A percentile compares a stretch with the other conserved stretches of the same genome.
Evolutionary conservation across 92 coral and sea anemone species (phyloP).

Genomic region (Phymanthus crucifer): DNA sequence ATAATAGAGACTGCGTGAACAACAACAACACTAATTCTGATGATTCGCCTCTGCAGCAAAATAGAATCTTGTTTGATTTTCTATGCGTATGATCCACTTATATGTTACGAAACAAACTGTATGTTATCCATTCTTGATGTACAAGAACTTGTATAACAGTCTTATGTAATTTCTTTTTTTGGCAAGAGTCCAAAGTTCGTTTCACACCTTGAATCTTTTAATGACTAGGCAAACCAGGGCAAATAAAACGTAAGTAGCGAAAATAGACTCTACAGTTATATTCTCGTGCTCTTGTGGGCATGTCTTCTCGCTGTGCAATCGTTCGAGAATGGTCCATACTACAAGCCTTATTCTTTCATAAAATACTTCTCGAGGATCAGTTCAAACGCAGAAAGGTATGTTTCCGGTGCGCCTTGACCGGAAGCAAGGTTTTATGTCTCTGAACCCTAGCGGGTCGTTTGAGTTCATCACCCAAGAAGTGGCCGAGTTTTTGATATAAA

Average conservation of each 20-base stretch:
- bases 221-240: background rate
- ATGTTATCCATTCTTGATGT: background rate
- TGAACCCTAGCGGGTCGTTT: background rate
- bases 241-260: conserved; percentile 17
- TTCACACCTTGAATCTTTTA: conserved; percentile 8
- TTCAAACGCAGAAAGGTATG: conserved; percentile 8
- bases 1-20: background rate
- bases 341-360: background rate
- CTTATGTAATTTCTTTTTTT: background rate
- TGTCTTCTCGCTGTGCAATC: background rate
- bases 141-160: background rate
- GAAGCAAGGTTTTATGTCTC: conserved; percentile 5
- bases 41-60: background rate
- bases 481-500: background rate
- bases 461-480: background rate
- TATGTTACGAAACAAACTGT: background rate
- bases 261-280: background rate
- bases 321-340: background rate
- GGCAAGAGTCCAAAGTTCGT: conserved; percentile 37
- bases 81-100: background rate
- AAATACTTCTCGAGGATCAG: background rate
- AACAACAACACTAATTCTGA: background rate
- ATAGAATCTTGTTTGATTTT: background rate
- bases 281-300: conserved; percentile 1
- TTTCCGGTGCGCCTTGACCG: conserved; percentile 35